Percentiles rank a stretch among this genome's conserved stretches.
Conservation (phyloP, 1,140 invertebrate species). For the Bombus consobrinus region DNA sequence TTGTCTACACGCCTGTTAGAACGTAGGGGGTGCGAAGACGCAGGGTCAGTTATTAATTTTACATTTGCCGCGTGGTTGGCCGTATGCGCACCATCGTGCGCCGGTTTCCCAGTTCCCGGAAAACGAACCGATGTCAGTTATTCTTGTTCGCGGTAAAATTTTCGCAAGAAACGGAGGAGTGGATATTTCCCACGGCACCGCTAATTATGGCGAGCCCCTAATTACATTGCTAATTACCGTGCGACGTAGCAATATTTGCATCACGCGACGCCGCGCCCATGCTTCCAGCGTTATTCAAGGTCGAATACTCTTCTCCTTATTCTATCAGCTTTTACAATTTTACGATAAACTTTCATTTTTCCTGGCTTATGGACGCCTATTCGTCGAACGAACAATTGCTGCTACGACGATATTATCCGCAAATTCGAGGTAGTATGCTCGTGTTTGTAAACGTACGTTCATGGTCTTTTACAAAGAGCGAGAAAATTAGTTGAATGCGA, state of each 20-base stretch:
- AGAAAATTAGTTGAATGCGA: no score
- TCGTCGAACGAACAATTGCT: no score
- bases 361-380: no score
- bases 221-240: conserved; percentile 48
- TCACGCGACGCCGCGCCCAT: background rate
- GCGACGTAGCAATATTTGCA: conserved; percentile 20
- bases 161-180: background rate
- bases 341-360: no score
- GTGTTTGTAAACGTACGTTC: no score
- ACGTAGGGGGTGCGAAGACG: conserved; percentile 21
- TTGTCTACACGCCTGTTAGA: conserved; percentile 25
- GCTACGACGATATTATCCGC: no score
- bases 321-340: background rate
- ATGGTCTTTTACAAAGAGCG: no score
- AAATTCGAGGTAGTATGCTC: no score
- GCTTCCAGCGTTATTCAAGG: background rate
- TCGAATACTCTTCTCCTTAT: background rate
- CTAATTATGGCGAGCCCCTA: conserved; percentile 32
- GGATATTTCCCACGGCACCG: conserved; percentile 9
- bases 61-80: conserved; percentile 28
- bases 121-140: background rate
- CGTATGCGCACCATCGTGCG: background rate
- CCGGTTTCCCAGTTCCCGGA: background rate
- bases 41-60: conserved; percentile 44
- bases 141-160: background rate